Evolutionary conservation across 2,888 invertebrate genomes (phyloP).

Genomic region (Beris morrisii): DNA sequence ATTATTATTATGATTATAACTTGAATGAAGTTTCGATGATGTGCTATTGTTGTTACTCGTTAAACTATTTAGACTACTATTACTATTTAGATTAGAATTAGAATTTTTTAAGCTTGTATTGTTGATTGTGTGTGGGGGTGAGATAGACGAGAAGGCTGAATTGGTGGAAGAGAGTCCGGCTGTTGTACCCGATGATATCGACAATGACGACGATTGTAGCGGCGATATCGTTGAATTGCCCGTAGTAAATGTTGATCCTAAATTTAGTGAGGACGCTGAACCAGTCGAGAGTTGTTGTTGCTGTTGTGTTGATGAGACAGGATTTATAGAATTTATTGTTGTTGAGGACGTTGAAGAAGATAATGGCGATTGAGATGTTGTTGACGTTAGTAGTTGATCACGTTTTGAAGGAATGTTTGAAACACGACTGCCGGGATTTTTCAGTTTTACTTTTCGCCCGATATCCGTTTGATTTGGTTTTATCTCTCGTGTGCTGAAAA

Average conservation of each 20-base stretch:
- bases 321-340: conserved; percentile 38
- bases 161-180: conserved; percentile 32
- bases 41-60: conserved; percentile 9
- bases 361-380: conserved; percentile 46
- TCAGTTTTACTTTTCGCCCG: conserved; percentile 83
- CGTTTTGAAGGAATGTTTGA: conserved; percentile 51
- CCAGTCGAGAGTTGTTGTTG: conserved; percentile 22
- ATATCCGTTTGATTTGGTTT: conserved; percentile 89
- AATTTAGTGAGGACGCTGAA: conserved; percentile 17
- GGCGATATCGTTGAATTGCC: conserved; percentile 22
- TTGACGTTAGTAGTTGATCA: conserved; percentile 35
- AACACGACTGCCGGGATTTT: conserved; percentile 54
- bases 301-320: conserved; percentile 34
- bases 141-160: conserved; percentile 23
- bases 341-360: conserved; percentile 47
- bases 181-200: conserved; percentile 29
- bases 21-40: conserved; percentile 10
- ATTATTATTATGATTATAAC: conserved; percentile 20
- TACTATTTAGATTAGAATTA: background rate
- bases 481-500: conserved; percentile 85
- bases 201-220: background rate
- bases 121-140: conserved; percentile 14
- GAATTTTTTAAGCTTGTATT: conserved; percentile 19
- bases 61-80: conserved; percentile 12
- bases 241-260: conserved; percentile 33